phyloP scores from a whole-genome alignment of 2,113 vertebrate genomes.

The Ophthalmolycus amberensis region DNA sequence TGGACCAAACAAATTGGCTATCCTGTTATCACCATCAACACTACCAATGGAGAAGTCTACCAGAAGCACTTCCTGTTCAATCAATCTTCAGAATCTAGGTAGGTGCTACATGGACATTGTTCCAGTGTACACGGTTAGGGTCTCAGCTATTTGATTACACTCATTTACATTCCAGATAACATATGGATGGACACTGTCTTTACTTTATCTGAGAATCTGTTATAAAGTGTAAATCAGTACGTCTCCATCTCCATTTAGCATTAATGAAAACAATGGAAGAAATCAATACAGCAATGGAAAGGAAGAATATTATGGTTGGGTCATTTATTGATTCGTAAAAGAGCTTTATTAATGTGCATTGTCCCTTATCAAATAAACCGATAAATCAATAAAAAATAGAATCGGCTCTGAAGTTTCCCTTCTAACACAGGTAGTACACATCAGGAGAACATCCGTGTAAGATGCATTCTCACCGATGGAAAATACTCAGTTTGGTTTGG shows the following conservation, averaged over 20 bases:
- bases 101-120: background rate
- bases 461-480: background rate
- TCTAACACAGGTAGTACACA: no score
- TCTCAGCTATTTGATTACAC: background rate
- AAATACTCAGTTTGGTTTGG: background rate
- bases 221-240: background rate
- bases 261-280: background rate
- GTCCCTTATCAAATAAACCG: no score
- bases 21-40: slow-evolving; percentile 88
- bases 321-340: background rate
- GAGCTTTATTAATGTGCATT: no score
- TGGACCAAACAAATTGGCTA: slow-evolving; percentile 93
- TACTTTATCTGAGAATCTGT: background rate
- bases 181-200: background rate
- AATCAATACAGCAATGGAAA: background rate
- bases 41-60: slow-evolving; percentile 50
- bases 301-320: background rate
- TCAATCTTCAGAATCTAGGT: slow-evolving; percentile 67
- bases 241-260: background rate
- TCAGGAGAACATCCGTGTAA: no score
- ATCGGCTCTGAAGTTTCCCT: no score
- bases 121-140: background rate
- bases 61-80: slow-evolving; percentile 92
- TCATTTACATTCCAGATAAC: background rate
- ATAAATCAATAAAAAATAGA: no score